phyloP scores from a whole-genome alignment of 2,797 vertebrate species.

The Aselliscus stoliczkanus region DNA sequence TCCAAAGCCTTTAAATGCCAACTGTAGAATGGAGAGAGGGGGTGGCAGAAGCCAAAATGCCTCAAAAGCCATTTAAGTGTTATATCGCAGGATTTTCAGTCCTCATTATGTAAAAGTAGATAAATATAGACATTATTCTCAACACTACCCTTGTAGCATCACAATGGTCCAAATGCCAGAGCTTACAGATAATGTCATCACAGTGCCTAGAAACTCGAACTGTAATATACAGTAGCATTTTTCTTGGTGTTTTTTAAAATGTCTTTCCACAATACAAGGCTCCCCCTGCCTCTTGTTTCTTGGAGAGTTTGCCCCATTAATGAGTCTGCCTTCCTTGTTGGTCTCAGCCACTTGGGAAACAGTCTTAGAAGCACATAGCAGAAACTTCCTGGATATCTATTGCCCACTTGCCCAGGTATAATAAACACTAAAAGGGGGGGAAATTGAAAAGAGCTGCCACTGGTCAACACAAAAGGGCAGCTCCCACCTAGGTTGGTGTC shows the following conservation, averaged over 20 bases:
- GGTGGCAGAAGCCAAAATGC: slow-evolving; percentile 64
- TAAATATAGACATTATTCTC: slow-evolving; percentile 71
- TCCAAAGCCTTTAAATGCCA: slow-evolving; percentile 77
- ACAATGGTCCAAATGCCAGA: slow-evolving; percentile 73
- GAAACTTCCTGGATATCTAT: slow-evolving; percentile 75
- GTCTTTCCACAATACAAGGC: slow-evolving; percentile 49
- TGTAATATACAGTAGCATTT: slow-evolving; percentile 73
- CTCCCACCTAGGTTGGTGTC: slow-evolving; percentile 79
- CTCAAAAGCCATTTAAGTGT: slow-evolving; percentile 78
- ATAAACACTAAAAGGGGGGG: slow-evolving; percentile 79
- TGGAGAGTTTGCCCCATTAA: slow-evolving; percentile 61
- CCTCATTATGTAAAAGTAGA: slow-evolving; percentile 69
- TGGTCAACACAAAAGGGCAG: slow-evolving; percentile 78
- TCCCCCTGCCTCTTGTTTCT: slow-evolving; percentile 73
- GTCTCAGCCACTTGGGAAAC: slow-evolving; percentile 75
- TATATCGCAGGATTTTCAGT: slow-evolving; percentile 67
- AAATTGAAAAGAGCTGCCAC: slow-evolving; percentile 77
- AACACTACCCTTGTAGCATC: slow-evolving; percentile 61
- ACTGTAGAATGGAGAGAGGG: slow-evolving; percentile 48
- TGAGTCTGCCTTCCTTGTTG: slow-evolving; percentile 68
- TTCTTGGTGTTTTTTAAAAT: slow-evolving; percentile 70
- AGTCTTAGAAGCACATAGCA: slow-evolving; percentile 85
- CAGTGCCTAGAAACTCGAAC: slow-evolving; percentile 76
- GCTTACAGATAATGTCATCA: slow-evolving; percentile 73
- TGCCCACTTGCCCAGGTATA: slow-evolving; percentile 76